Evolutionary conservation across 2,888 invertebrate genomes (phyloP).

Genomic region (Criorhina ranunculi): DNA sequence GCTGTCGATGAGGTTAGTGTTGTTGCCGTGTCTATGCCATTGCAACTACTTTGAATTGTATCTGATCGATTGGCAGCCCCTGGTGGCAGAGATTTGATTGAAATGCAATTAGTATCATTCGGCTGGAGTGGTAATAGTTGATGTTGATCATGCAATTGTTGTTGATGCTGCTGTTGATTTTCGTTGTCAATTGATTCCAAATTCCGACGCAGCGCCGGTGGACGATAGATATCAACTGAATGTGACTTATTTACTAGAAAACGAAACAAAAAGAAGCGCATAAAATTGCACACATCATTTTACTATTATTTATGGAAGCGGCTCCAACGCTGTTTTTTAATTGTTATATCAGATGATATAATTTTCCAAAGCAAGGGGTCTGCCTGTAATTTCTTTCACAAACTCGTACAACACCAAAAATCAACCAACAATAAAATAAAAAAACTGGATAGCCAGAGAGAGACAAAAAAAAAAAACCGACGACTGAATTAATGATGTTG

Average conservation of each 20-base stretch:
- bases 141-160: slow-evolving; percentile 75
- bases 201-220: slow-evolving; percentile 85
- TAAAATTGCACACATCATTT: slow-evolving; percentile 45
- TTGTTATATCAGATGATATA: slow-evolving; percentile 64
- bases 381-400: slow-evolving; percentile 55
- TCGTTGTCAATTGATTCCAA: slow-evolving; percentile 78
- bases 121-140: slow-evolving; percentile 59
- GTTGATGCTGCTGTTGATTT: slow-evolving; percentile 72
- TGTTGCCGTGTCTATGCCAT: slow-evolving; percentile 79
- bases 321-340: slow-evolving; percentile 37
- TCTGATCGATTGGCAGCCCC: slow-evolving; percentile 13
- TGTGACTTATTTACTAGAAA: slow-evolving; percentile 81
- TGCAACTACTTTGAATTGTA: slow-evolving; percentile 50
- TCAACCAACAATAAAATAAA: slow-evolving; percentile 34
- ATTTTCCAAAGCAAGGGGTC: slow-evolving; percentile 32
- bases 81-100: slow-evolving; percentile 50
- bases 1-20: slow-evolving; percentile 80
- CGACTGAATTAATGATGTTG: slow-evolving; percentile 72
- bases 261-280: slow-evolving; percentile 27
- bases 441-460: slow-evolving; percentile 23
- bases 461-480: slow-evolving; percentile 10
- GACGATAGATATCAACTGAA: slow-evolving; percentile 85
- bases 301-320: slow-evolving; percentile 17
- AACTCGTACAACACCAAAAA: slow-evolving; percentile 60
- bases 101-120: slow-evolving; percentile 66